A percentile compares a stretch with the other conserved stretches of the same genome.
Conservation (phyloP, 1,140 invertebrate species). For the Lethocerus indicus region DNA sequence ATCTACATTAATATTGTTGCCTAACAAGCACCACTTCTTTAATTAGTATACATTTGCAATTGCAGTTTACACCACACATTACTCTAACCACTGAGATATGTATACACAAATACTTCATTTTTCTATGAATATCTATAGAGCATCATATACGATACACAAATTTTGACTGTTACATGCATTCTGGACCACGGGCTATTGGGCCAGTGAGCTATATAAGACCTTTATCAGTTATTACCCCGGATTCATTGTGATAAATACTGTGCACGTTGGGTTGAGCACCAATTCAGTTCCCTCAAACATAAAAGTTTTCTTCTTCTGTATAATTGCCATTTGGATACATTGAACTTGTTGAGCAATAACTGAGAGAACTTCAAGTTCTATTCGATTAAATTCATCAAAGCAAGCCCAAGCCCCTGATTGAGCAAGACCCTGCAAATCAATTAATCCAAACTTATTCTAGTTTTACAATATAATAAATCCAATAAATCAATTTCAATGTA, state of each 20-base stretch:
- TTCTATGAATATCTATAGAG: not conserved
- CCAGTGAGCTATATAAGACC: no score
- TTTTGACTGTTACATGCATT: not conserved
- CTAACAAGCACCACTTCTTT: no score
- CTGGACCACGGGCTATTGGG: no score
- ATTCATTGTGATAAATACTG: conserved; percentile 89
- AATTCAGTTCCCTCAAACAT: conserved; percentile 75
- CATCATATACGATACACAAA: not conserved
- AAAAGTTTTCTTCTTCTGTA: conserved; percentile 48
- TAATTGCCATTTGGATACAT: conserved; percentile 61
- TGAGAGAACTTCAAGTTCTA: conserved; percentile 72
- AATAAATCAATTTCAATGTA: not conserved
- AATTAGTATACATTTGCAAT: no score
- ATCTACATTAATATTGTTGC: no score
- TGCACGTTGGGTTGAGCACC: conserved; percentile 58
- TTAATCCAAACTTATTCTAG: not conserved
- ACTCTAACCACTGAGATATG: no score
- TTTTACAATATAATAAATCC: not conserved
- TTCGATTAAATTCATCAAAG: conserved; percentile 91
- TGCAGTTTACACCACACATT: no score
- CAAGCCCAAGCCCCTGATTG: conserved; percentile 84
- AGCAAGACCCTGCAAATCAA: conserved; percentile 67
- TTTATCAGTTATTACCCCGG: conserved; percentile 54
- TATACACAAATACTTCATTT: not conserved
- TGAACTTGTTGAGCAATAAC: conserved; percentile 71